Conservation (phyloP, 1,140 invertebrate genomes). For the Manduca sexta region DNA sequence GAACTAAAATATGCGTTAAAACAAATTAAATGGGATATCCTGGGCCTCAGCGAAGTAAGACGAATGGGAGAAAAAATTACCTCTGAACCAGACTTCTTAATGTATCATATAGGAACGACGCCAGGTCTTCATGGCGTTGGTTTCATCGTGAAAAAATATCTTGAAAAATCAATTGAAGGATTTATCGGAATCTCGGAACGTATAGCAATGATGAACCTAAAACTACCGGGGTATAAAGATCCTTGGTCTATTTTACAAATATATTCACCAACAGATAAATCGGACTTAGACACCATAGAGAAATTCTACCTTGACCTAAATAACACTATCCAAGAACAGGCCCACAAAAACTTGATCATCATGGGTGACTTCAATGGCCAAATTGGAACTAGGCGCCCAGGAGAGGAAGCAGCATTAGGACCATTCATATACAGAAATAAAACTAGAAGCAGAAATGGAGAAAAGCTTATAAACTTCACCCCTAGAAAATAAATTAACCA, state of each 20-base stretch:
- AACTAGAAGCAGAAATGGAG: too few species aligned
- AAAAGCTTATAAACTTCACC: slow-evolving; percentile 8
- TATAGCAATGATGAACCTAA: slow-evolving; percentile 23
- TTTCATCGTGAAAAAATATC: slow-evolving; percentile 20
- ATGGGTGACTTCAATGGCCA: too few species aligned
- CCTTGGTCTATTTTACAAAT: slow-evolving; percentile 21
- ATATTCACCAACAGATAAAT: slow-evolving; percentile 22
- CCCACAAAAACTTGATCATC: slow-evolving; percentile 16
- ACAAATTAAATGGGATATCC: slow-evolving; percentile 19
- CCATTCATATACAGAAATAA: slow-evolving; percentile 5
- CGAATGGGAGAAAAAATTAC: slow-evolving; percentile 14
- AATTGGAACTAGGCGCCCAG: slow-evolving; percentile 8
- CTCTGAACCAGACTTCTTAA: slow-evolving; percentile 5
- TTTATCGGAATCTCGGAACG: too few species aligned
- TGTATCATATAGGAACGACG: slow-evolving; percentile 19
- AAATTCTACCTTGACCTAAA: slow-evolving; percentile 11
- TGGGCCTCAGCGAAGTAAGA: slow-evolving; percentile 18
- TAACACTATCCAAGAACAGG: slow-evolving; percentile 12
- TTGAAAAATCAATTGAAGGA: too few species aligned
- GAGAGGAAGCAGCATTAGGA: slow-evolving; percentile 5
- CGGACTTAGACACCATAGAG: not conserved
- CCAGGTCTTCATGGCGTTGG: slow-evolving; percentile 17
- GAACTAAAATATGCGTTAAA: slow-evolving; percentile 16
- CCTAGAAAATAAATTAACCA: slow-evolving; percentile 6
- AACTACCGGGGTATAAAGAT: slow-evolving; percentile 15